A percentile compares a stretch with the other conserved stretches of the same genome.
Conservation (phyloP, 2,113 vertebrate species). For the Marmota flaviventris region DNA sequence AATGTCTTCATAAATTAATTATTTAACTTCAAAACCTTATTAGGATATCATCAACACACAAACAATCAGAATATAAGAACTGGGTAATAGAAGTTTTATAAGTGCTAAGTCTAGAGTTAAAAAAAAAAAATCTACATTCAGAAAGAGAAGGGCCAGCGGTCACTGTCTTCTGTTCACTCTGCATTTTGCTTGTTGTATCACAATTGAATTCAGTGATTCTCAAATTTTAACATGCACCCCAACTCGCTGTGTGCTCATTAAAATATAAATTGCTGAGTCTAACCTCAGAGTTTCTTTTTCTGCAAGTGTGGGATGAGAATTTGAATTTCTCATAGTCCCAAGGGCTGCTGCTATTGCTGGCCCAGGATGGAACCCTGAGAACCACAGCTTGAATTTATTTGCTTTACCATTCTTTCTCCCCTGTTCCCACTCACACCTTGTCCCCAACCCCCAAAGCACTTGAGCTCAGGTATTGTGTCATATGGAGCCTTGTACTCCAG, state of each 20-base stretch:
- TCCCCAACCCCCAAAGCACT: fast-evolving
- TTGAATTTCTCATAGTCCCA: background rate
- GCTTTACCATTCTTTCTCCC: background rate
- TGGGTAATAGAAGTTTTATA: background rate
- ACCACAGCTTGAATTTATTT: background rate
- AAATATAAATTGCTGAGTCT: background rate
- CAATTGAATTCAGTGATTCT: background rate
- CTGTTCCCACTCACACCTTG: background rate
- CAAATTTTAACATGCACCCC: background rate
- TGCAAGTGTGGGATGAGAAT: background rate
- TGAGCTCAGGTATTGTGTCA: background rate
- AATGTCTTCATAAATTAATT: background rate
- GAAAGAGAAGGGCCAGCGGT: fast-evolving
- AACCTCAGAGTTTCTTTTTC: background rate
- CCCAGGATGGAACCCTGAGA: background rate
- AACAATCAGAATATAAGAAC: background rate
- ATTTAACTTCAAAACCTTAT: background rate
- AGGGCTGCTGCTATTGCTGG: background rate
- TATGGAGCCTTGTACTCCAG: background rate
- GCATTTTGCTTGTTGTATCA: background rate
- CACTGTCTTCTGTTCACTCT: background rate
- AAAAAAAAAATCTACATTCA: no score
- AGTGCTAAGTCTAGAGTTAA: background rate
- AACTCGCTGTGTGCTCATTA: background rate
- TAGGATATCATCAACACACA: background rate